Base-by-base conservation (phyloP, 2,888 invertebrate species). In the Ctenicera cuprea region DNA sequence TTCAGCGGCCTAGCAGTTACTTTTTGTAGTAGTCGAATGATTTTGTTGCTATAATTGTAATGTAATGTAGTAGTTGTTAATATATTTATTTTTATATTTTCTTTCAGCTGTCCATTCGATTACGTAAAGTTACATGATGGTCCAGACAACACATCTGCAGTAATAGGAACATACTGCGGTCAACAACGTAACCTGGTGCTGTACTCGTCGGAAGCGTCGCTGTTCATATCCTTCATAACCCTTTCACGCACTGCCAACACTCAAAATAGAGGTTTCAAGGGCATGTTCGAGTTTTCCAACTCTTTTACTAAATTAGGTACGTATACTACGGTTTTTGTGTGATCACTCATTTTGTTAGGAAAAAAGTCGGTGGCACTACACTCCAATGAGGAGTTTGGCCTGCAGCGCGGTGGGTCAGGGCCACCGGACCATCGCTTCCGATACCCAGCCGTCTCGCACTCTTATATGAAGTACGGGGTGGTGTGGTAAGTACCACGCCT, bases 251-350 rank as follows among this genome's bases (percentile, higher is more conserved):
- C 94, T 87, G 97, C 94, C 87, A 97, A 95, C 89, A 94, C 96
- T 82, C 97, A 98, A 90, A 98, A 98, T 89, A 93, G 98, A 87
- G 99, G 99, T 86, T 99, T 98, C 90, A 96, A 96, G 89, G 98
- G 97, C 87, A 96, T 97, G 88, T 99, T 96, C 90, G 97, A 98
- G 91, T 99, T 99, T 90, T 98, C 98, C 83, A 96, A 97, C 89
- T 94, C 95, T 89, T 99, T 98, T 91, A 98, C 99, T 89, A 97
- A 97, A 91, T 92, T 99, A 92, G 96, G 97, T 96, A 88, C 92
- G 92, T 77, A 64, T 48, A 22, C 1, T 5, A 26, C 26, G 7
- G 16, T 14, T 64, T 68, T 30, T 11, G n/a, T 3, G 26, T 26
- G n/a, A n/a, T n/a, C n/a, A n/a, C n/a, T n/a, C n/a, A n/a, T n/a